Percentiles rank a stretch among this genome's conserved stretches.
Conservation (phyloP, 2,113 vertebrate species). For the Pantherophis guttatus region DNA sequence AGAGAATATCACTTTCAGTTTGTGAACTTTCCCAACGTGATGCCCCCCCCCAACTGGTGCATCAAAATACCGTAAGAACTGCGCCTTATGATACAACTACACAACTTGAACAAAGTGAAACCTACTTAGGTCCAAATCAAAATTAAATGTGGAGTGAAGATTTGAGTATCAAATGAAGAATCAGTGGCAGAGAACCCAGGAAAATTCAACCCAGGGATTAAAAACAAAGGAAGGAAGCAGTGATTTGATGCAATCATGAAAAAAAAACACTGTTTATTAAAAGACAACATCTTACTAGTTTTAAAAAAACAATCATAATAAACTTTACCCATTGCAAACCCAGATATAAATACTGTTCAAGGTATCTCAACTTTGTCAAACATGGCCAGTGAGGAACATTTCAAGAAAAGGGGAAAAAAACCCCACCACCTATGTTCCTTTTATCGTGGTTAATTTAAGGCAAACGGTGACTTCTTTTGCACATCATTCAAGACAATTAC, state of each 20-base stretch:
- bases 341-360: neutral
- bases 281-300: neutral
- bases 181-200: neutral
- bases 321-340: neutral
- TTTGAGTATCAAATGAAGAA: too few species aligned
- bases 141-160: neutral
- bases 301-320: neutral
- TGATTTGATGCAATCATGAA: neutral
- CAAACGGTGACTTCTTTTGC: neutral
- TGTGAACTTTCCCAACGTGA: neutral
- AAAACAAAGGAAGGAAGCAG: neutral
- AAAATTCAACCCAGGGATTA: neutral
- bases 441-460: neutral
- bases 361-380: neutral
- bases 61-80: neutral
- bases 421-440: neutral
- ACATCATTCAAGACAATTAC: neutral
- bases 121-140: neutral
- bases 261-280: constrained; percentile 5
- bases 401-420: neutral
- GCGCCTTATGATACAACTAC: neutral
- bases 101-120: neutral
- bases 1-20: neutral
- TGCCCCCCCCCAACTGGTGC: neutral
- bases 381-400: neutral